Evolutionary conservation across 2,888 invertebrate genomes (phyloP).

Genomic region (Caenorhabditis sulstoni): DNA sequence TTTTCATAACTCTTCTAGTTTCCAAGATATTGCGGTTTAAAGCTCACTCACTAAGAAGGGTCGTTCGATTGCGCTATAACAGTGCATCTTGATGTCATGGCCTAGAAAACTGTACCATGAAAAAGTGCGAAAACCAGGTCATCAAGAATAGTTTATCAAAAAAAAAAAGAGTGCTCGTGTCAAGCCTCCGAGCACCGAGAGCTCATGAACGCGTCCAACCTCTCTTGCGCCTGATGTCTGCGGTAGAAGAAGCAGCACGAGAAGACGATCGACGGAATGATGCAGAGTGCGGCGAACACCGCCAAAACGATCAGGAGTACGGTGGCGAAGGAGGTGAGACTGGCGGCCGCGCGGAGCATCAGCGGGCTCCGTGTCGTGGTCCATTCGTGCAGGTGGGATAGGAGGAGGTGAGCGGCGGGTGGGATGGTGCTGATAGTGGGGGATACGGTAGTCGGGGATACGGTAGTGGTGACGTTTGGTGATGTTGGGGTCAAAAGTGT

Average conservation of each 20-base stretch:
- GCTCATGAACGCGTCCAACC: constrained; percentile 24
- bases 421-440: background rate
- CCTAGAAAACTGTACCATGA: too few species aligned
- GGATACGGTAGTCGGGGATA: background rate
- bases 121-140: too few species aligned
- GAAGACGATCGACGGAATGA: constrained; percentile 12
- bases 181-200: background rate
- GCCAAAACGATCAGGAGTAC: constrained; percentile 8
- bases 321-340: constrained; percentile 1
- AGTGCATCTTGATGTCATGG: too few species aligned
- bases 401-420: background rate
- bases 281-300: background rate
- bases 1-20: too few species aligned
- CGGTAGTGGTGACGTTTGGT: too few species aligned
- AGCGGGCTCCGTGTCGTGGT: background rate
- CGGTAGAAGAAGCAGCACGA: constrained; percentile 17
- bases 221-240: background rate
- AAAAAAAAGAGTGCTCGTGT: too few species aligned
- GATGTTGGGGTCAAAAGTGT: too few species aligned
- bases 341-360: background rate
- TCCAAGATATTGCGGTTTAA: too few species aligned
- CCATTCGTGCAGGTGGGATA: too few species aligned
- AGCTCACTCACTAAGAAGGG: too few species aligned
- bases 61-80: too few species aligned
- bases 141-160: too few species aligned